Percentiles rank a stretch among this genome's conserved stretches.
Conservation (phyloP, 2,113 vertebrate species). For the Ammodytes dubius region DNA sequence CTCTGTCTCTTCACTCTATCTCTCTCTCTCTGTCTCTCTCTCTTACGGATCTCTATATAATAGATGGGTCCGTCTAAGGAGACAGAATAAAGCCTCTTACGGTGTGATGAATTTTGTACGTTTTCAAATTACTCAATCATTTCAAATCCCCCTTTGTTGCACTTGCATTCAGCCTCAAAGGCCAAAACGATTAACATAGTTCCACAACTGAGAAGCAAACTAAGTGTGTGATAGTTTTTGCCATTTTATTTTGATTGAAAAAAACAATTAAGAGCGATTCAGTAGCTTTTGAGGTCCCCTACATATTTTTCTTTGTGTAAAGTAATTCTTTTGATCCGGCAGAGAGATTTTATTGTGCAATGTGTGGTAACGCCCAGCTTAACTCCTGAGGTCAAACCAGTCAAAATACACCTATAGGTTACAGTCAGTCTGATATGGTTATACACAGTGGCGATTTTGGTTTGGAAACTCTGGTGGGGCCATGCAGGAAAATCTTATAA, state of each 20-base stretch:
- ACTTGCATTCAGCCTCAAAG: slow-evolving; percentile 37
- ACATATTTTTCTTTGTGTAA: neutral
- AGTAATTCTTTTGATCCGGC: neutral
- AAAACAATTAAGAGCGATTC: slow-evolving; percentile 14
- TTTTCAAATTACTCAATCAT: slow-evolving; percentile 79
- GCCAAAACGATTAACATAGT: slow-evolving; percentile 23
- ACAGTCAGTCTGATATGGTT: neutral
- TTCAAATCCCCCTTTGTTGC: slow-evolving; percentile 41
- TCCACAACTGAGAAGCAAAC: slow-evolving; percentile 1
- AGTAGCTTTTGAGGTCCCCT: slow-evolving; percentile 14
- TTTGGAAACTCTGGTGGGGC: no score
- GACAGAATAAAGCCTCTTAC: slow-evolving; percentile 71
- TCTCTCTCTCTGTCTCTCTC: slow-evolving; percentile 31
- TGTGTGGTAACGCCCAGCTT: neutral
- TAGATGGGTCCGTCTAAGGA: slow-evolving; percentile 74
- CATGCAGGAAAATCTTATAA: no score
- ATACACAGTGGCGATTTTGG: no score
- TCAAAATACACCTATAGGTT: neutral
- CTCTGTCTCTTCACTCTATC: neutral
- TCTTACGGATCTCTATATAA: slow-evolving; percentile 76
- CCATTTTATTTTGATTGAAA: slow-evolving; percentile 34
- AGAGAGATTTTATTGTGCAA: neutral
- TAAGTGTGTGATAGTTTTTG: neutral
- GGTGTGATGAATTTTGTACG: slow-evolving; percentile 75
- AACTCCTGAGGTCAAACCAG: neutral